Base-by-base conservation (phyloP, 2,888 invertebrate species). In the Drosophila trichaetosa region DNA sequence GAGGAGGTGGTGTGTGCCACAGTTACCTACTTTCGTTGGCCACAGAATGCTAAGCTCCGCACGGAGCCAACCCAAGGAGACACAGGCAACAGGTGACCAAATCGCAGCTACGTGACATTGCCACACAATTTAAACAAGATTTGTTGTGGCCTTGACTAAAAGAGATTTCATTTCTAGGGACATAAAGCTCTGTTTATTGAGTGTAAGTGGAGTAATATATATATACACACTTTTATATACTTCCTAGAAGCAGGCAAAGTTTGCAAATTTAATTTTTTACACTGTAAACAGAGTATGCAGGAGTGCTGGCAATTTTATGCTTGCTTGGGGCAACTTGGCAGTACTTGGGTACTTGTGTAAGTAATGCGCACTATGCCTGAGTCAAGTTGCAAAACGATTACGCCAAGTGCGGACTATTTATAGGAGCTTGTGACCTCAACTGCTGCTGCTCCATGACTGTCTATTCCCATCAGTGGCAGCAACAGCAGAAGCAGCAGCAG, bases 91-190 rank as follows among this genome's bases (percentile, higher is more conserved):
- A 79, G 76, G 79, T 79, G 65, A 65, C 70, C 71, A 73, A 73
- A 69, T 62, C 73, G 60, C 69, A n/a, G 66, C 72, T 82, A 81
- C 81, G 82, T 81, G 81, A 79, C 82, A 71, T 72, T 76, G 38
- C 21, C 60, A 57, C 42, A 68, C 48, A 69, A 60, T 69, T 60
- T 13, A 7, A 18, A 4, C 31, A 18, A 8, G 53, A 48, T 48
- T 36, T 42, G 16, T 7, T n/a, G 7, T 36, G 75, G 27, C 79
- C 79, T 78, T 78, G 56, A 33, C 27, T 40, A 46, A 48, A 24
- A 46, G 13, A 18, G 10, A 16, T 27, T 56, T 27, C 2, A 24
- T 38, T 13, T 46, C 21, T 46, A 16, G 8, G 21, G 24, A 27
- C 8, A 16, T 24, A 46, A 24, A n/a, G 56, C n/a, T 5, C n/a